Conservation (phyloP, 2,113 vertebrate genomes). For the Paralichthys olivaceus region DNA sequence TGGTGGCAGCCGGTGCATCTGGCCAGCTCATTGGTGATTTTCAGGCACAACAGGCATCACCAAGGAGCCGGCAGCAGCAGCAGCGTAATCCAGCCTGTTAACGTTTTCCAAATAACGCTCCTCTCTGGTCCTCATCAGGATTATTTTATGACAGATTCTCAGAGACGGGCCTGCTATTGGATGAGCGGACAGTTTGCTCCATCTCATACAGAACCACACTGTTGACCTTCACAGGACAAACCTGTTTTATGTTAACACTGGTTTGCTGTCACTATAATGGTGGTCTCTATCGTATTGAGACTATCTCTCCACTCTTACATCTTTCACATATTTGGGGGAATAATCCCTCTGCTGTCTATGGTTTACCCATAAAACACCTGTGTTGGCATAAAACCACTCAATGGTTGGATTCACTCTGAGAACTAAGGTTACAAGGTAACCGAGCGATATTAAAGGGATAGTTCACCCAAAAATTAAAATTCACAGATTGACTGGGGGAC, state of each 20-base stretch:
- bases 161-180: conserved; percentile 26
- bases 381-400: no score
- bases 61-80: conserved; percentile 41
- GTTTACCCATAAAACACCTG: no score
- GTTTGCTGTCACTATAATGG: neutral
- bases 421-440: no score
- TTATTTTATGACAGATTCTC: conserved; percentile 36
- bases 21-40: conserved; percentile 25
- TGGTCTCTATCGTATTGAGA: no score
- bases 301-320: no score
- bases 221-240: conserved; percentile 50
- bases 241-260: neutral
- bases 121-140: conserved; percentile 30
- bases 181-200: conserved; percentile 38
- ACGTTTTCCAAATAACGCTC: conserved; percentile 39
- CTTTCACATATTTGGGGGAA: no score
- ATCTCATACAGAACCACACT: conserved; percentile 38
- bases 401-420: no score
- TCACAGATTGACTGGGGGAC: no score
- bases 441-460: no score
- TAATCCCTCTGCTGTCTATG: no score
- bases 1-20: neutral
- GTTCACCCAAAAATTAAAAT: no score
- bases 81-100: conserved; percentile 46
- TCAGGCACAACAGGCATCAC: conserved; percentile 43